Evolutionary conservation across 2,888 invertebrate genomes (phyloP).

Genomic region (Lissonota sp.): DNA sequence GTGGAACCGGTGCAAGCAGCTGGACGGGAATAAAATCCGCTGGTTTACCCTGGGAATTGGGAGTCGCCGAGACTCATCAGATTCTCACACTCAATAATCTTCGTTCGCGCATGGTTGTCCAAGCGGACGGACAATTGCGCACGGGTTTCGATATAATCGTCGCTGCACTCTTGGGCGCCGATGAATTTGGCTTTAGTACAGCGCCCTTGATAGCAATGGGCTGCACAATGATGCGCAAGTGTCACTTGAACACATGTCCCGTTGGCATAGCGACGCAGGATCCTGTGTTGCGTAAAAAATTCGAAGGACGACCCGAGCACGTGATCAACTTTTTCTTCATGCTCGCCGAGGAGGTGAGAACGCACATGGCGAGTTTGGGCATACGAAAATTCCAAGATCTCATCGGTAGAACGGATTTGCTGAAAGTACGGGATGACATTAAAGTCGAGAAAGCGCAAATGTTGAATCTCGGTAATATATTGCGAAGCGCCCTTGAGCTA

Average conservation of each 20-base stretch:
- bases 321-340: constrained; percentile 99
- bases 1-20: constrained; percentile 99
- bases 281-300: constrained; percentile 96
- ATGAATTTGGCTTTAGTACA: constrained; percentile 99
- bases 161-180: constrained; percentile 97
- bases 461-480: constrained; percentile 93
- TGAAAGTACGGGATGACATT: constrained; percentile 90
- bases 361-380: constrained; percentile 96
- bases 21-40: constrained; percentile 99
- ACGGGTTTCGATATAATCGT: constrained; percentile 98
- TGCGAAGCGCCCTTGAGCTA: constrained; percentile 95
- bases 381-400: constrained; percentile 95
- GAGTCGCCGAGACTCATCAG: constrained; percentile 99
- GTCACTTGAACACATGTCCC: constrained; percentile 99
- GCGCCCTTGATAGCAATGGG: constrained; percentile 99
- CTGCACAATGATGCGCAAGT: constrained; percentile 99
- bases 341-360: constrained; percentile 98
- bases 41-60: constrained; percentile 99
- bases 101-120: constrained; percentile 95
- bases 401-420: constrained; percentile 95
- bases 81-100: constrained; percentile 97
- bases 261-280: constrained; percentile 99
- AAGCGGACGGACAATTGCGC: constrained; percentile 97
- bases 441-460: constrained; percentile 92
- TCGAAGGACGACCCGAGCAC: constrained; percentile 98